Base-by-base conservation (phyloP, 2,888 invertebrate species). In the Amorpha juglandis region DNA sequence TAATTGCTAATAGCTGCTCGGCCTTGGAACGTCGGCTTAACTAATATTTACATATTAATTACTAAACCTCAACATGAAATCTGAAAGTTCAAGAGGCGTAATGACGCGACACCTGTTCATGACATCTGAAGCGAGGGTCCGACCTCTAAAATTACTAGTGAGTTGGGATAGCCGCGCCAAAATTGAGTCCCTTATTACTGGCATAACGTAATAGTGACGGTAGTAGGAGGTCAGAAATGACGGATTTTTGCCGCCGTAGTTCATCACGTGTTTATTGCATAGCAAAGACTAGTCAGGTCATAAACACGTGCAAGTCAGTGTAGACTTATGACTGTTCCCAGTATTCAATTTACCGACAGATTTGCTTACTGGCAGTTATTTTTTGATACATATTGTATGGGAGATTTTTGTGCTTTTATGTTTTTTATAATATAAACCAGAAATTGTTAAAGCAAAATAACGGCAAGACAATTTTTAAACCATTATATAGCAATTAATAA, bases 151-250 rank as follows among this genome's bases (percentile, higher is more conserved):
- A 88, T 88, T 82, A 84, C 80, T 78, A 80, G 76, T 69, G 73
- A 73, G 73, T 78, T 75, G 72, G 45, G 62, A 64, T 55, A 38
- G 38, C 58, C 48, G 42, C 21, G 50, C 7, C 73, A 70, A 82
- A 87, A 87, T 88, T 82, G 82, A 81, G 78, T 82, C 78, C 78
- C 80, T 76, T 75, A 79, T 81, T 81, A 78, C 77, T 76, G 77
- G 73, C 76, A 84, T 80, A 76, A 81, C 76, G 79, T 79, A 80
- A 86, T 80, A 76, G 71, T 75, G 77, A 76, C 75, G 75, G 74
- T 75, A 76, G 9, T 19, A 6, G 42, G 58, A 38, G 42, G 42
- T 58, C 58, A 42, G 38, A 52, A 12, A 75, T 71, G 66, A 55
- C n/a, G 35, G 16, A 58, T 58, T 58, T 42, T 45, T 45, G 45